Evolutionary conservation across 2,113 vertebrate genomes (phyloP).

Genomic region (Isichthys henryi): DNA sequence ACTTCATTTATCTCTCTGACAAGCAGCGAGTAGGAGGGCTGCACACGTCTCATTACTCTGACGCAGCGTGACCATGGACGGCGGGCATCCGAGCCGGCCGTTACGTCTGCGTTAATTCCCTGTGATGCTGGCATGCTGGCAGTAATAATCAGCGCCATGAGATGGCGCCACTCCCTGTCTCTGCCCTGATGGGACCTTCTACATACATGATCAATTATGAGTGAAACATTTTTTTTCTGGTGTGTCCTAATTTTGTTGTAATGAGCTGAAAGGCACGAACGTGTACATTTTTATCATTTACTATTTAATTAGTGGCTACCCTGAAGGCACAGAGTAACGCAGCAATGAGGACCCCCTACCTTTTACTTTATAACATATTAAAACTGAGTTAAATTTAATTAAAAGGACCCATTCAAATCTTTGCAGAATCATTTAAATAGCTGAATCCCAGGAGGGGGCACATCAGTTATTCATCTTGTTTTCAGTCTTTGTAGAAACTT

Average conservation of each 20-base stretch:
- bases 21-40: constrained; percentile 46
- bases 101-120: not conserved
- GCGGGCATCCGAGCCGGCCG: not conserved
- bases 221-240: not conserved
- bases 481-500: not conserved
- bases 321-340: not conserved
- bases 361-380: not conserved
- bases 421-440: constrained; percentile 18
- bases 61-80: not conserved
- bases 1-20: constrained; percentile 55
- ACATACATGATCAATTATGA: not conserved
- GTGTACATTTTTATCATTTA: not conserved
- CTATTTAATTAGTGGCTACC: constrained; percentile 18
- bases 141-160: not conserved
- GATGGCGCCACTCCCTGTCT: not conserved
- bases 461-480: constrained; percentile 15
- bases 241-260: constrained; percentile 6
- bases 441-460: constrained; percentile 13
- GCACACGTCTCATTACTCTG: constrained; percentile 43
- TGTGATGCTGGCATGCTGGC: not conserved
- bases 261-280: constrained; percentile 1
- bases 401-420: constrained; percentile 17
- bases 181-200: not conserved
- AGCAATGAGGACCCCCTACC: not conserved
- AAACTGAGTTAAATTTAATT: constrained; percentile 24